A percentile compares a stretch with the other conserved stretches of the same genome.
These are phyloP conservation scores for Lepetodrilus schrolli DNA, from an alignment of 2,888 invertebrate genomes.

Conservation along the genomic window DNA sequence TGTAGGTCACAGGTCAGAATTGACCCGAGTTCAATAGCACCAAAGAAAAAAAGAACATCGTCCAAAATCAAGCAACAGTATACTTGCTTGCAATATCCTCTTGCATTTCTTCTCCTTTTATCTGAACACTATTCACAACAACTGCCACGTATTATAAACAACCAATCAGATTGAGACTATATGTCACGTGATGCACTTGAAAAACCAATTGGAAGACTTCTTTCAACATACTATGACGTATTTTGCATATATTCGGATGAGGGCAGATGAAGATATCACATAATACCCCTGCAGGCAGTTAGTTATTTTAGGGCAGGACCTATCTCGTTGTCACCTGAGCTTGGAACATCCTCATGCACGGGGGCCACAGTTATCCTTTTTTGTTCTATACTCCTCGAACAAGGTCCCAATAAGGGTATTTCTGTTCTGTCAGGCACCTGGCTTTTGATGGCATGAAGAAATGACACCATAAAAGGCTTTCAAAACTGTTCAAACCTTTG, in stretches of 20 bases:
- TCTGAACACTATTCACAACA: not conserved
- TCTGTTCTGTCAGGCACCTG: not conserved
- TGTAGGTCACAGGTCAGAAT: not conserved
- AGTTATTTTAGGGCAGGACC: not conserved
- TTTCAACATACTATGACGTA: not conserved
- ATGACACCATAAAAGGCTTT: slow-evolving; percentile 22
- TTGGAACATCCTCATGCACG: no score
- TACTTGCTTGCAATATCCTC: not conserved
- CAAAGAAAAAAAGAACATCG: slow-evolving; percentile 22
- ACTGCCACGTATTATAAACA: not conserved
- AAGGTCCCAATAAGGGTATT: no score
- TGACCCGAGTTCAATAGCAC: slow-evolving; percentile 13
- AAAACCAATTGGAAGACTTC: not conserved
- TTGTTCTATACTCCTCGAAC: not conserved
- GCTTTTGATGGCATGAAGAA: slow-evolving; percentile 15
- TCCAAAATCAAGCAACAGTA: slow-evolving; percentile 11
- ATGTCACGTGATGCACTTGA: not conserved
- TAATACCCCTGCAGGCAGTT: slow-evolving; percentile 12
- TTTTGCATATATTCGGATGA: slow-evolving; percentile 3
- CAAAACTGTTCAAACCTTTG: slow-evolving; percentile 18
- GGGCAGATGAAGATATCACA: slow-evolving; percentile 23
- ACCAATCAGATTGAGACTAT: slow-evolving; percentile 17
- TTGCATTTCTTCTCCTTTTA: not conserved
- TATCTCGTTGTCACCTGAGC: not conserved
- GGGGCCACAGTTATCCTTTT: not conserved